These are phyloP conservation scores for Neocrepidodera transversa DNA, from an alignment of 2,888 invertebrate genomes.

Conservation along the genomic window DNA sequence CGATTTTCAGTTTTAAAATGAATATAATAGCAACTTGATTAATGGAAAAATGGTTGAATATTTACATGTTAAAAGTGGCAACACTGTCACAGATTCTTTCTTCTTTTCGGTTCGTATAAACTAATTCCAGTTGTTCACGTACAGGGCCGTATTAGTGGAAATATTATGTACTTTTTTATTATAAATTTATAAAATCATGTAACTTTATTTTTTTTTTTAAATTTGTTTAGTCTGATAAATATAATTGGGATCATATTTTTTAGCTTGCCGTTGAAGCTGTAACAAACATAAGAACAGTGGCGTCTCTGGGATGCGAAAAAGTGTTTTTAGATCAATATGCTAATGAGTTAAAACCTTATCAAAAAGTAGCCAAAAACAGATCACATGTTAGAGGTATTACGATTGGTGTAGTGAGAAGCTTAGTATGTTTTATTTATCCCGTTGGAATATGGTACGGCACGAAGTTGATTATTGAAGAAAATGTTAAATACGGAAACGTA, in stretches of 20 bases:
- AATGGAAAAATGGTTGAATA: too few relatives aligned
- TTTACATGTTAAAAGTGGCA: too few relatives aligned
- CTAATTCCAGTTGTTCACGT: too few relatives aligned
- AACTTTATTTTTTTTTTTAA: too few relatives aligned
- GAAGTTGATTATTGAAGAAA: conserved; percentile 67
- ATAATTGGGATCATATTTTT: too few relatives aligned
- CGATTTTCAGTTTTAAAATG: too few relatives aligned
- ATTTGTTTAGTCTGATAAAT: neutral
- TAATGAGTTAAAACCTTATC: conserved; percentile 66
- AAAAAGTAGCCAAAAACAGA: conserved; percentile 64
- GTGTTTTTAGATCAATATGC: conserved; percentile 70
- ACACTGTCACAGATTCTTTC: too few relatives aligned
- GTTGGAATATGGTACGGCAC: conserved; percentile 76
- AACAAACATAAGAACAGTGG: conserved; percentile 76
- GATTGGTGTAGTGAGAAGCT: conserved; percentile 71
- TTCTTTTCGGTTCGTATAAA: too few relatives aligned
- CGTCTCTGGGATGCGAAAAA: conserved; percentile 72
- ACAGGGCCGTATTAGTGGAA: too few relatives aligned
- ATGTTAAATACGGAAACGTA: conserved; percentile 66
- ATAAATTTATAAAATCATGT: too few relatives aligned
- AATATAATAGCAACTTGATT: too few relatives aligned
- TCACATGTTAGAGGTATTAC: conserved; percentile 72
- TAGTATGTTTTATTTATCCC: conserved; percentile 73
- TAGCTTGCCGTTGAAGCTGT: conserved; percentile 78
- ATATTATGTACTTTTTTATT: too few relatives aligned